Evolutionary conservation across 1,140 invertebrate genomes (phyloP).

Genomic region (Stratiolaelaps scimitus): DNA sequence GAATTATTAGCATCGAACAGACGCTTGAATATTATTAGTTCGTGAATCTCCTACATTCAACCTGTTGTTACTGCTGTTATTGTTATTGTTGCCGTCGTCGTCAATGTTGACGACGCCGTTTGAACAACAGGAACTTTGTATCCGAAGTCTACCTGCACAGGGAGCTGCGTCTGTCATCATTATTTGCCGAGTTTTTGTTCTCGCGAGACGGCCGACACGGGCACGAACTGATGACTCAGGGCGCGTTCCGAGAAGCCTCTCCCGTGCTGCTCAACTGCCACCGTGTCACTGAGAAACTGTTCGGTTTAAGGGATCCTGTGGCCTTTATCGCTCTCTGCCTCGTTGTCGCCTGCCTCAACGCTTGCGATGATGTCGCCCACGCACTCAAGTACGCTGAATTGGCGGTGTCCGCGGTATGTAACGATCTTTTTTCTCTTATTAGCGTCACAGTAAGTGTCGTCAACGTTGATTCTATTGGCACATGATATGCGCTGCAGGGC

Average conservation of each 20-base stretch:
- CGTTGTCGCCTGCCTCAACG: conserved; percentile 51
- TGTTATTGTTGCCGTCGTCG: no score
- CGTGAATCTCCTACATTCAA: no score
- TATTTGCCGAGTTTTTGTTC: conserved; percentile 55
- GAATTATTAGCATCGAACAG: no score
- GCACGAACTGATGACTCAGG: conserved; percentile 48
- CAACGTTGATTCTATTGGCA: no score
- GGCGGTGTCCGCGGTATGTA: conserved; percentile 44
- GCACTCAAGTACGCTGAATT: conserved; percentile 56
- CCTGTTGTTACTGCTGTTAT: no score
- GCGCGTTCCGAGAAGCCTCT: conserved; percentile 52
- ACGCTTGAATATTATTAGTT: no score
- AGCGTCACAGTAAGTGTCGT: no score
- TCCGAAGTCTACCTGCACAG: conserved; percentile 37
- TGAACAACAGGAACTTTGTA: conserved; percentile 3
- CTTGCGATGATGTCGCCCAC: conserved; percentile 45
- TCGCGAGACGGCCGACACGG: conserved; percentile 52
- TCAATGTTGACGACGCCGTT: no score
- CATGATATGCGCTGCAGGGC: no score
- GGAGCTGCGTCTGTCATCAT: conserved; percentile 49
- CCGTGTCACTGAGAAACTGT: conserved; percentile 57
- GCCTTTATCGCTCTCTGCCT: conserved; percentile 54
- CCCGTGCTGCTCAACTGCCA: conserved; percentile 56
- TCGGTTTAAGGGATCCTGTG: conserved; percentile 55
- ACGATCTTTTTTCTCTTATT: not conserved